A percentile compares a stretch with the other conserved stretches of the same genome.
These are phyloP conservation scores for Philaethria dido DNA, from an alignment of 2,888 invertebrate species.

Conservation along the genomic window DNA sequence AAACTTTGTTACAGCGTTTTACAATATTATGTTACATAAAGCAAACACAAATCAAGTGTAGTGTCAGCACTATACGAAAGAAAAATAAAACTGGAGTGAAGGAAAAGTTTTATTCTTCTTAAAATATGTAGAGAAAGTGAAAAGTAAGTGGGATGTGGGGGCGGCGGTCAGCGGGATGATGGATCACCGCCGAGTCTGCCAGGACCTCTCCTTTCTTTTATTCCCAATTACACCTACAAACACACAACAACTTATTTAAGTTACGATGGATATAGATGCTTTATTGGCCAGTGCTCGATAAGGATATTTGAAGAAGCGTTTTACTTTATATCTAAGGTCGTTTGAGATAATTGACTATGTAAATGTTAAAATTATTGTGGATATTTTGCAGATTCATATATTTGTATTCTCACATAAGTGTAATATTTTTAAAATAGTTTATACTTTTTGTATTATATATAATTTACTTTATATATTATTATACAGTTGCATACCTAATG, in stretches of 20 bases:
- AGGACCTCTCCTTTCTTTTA: slow-evolving; percentile 67
- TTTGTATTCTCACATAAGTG: background rate
- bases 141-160: slow-evolving; percentile 77
- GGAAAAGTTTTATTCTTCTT: slow-evolving; percentile 82
- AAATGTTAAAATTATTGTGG: background rate
- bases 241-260: slow-evolving; percentile 65
- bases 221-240: slow-evolving; percentile 78
- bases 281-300: slow-evolving; percentile 30
- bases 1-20: background rate
- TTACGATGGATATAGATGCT: slow-evolving; percentile 48
- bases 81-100: slow-evolving; percentile 72
- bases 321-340: background rate
- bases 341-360: background rate
- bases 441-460: background rate
- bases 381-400: background rate
- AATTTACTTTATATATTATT: background rate
- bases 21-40: background rate
- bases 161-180: slow-evolving; percentile 82
- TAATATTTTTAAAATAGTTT: background rate
- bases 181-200: slow-evolving; percentile 76
- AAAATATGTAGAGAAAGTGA: slow-evolving; percentile 85
- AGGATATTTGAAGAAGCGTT: slow-evolving; percentile 18
- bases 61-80: slow-evolving; percentile 45
- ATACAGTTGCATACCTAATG: background rate
- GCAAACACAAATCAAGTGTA: slow-evolving; percentile 8